Percentiles rank a stretch among this genome's conserved stretches.
phyloP scores from a whole-genome alignment of 2,888 invertebrate genomes.

The Idaea biselata region DNA sequence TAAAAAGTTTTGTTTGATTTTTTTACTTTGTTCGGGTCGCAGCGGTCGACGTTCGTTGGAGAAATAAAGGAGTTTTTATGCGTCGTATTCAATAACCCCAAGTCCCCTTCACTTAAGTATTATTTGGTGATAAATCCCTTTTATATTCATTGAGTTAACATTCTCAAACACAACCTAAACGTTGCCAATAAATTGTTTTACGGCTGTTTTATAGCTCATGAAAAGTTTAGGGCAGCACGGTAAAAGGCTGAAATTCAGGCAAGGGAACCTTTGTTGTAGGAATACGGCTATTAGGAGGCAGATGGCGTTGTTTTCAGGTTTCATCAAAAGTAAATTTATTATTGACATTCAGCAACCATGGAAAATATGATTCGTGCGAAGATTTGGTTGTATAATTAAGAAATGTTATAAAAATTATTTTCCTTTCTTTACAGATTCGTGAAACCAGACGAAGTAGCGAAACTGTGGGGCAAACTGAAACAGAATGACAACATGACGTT shows the following conservation, averaged over 20 bases:
- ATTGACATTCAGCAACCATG: neutral
- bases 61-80: slow-evolving; percentile 5
- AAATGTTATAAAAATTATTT: slow-evolving; percentile 16
- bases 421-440: slow-evolving; percentile 83
- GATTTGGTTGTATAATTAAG: neutral
- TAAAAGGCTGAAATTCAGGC: neutral
- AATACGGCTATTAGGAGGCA: neutral
- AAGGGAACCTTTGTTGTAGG: neutral
- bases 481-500: slow-evolving; percentile 95
- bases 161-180: neutral
- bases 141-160: neutral
- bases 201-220: neutral
- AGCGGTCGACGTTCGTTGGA: neutral
- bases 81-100: neutral
- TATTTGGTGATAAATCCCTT: slow-evolving; percentile 1
- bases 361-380: neutral
- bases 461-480: slow-evolving; percentile 92
- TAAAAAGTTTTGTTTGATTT: neutral
- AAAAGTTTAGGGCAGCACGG: neutral
- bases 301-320: neutral
- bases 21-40: neutral
- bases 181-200: neutral
- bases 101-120: neutral
- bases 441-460: slow-evolving; percentile 91
- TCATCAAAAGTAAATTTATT: neutral